A percentile compares a stretch with the other conserved stretches of the same genome.
phyloP scores from a whole-genome alignment of 1,140 invertebrate species.

The Atopsyche davidsoni region DNA sequence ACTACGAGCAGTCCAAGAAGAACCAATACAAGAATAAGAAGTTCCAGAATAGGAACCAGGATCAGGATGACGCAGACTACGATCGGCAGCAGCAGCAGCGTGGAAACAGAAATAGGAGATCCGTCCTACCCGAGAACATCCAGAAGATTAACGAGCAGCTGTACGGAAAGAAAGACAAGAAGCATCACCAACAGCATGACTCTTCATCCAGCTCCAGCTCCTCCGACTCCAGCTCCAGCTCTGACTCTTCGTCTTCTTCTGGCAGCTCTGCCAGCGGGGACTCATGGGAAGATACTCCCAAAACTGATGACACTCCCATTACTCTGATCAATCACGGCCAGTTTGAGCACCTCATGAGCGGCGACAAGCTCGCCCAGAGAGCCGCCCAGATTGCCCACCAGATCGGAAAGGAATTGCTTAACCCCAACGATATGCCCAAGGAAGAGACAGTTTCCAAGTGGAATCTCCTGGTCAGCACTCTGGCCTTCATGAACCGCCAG shows the following conservation, averaged over 20 bases:
- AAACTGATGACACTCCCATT: no score
- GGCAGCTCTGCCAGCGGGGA: background rate
- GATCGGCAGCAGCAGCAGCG: constrained; percentile 18
- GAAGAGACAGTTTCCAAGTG: constrained; percentile 55
- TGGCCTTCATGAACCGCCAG: constrained; percentile 49
- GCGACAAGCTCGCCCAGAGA: background rate
- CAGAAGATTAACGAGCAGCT: no score
- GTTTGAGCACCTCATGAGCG: background rate
- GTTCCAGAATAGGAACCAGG: background rate
- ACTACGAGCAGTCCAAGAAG: background rate
- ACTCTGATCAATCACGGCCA: background rate
- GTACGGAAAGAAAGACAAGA: no score
- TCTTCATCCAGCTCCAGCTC: constrained; percentile 20
- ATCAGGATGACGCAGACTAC: background rate
- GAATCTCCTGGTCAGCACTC: constrained; percentile 51
- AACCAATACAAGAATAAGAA: constrained; percentile 3
- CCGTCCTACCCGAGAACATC: no score
- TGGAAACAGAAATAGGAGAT: background rate
- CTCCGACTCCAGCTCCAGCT: constrained; percentile 19
- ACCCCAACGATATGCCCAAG: constrained; percentile 50
- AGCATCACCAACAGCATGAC: no score
- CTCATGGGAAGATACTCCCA: no score
- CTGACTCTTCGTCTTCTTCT: constrained; percentile 27
- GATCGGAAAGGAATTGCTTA: constrained; percentile 53
- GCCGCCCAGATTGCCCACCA: constrained; percentile 47